Percentiles rank a stretch among this genome's conserved stretches.
These are phyloP conservation scores for Octodon degus DNA, from an alignment of 2,113 vertebrate genomes.

Conservation along the genomic window DNA sequence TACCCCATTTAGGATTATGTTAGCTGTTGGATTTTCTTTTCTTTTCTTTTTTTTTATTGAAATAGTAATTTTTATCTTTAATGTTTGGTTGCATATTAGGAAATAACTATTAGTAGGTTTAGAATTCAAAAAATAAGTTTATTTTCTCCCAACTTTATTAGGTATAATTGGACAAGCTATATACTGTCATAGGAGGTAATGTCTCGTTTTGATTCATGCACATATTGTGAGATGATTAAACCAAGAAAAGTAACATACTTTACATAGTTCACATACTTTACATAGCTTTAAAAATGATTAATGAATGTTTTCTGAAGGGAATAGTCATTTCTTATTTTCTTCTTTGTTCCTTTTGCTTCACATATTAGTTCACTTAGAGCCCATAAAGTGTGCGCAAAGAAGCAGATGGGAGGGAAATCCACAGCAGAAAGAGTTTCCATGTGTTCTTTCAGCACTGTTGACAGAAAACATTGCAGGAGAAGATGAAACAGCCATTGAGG, in stretches of 20 bases:
- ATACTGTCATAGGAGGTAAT: background rate
- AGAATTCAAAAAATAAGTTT: background rate
- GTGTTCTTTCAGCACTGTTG: background rate
- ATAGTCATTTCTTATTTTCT: background rate
- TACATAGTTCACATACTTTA: background rate
- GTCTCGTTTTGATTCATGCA: background rate
- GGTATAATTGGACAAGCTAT: background rate
- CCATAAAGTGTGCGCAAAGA: background rate
- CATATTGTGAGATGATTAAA: background rate
- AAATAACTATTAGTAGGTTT: slow-evolving; percentile 2
- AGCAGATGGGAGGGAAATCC: slow-evolving; percentile 33
- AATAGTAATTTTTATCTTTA: background rate
- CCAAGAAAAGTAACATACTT: background rate
- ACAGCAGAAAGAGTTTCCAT: background rate
- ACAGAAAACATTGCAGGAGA: slow-evolving; percentile 32
- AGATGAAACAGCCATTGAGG: background rate
- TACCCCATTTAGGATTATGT: too few relatives aligned
- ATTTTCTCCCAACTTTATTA: background rate
- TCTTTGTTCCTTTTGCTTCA: background rate
- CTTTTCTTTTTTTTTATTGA: too few relatives aligned
- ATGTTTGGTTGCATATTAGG: background rate
- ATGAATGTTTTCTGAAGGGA: background rate
- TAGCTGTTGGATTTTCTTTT: too few relatives aligned
- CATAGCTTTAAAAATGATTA: background rate
- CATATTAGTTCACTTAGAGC: background rate